Percentiles rank a stretch among this genome's conserved stretches.
Evolutionary conservation across 2,113 vertebrate genomes (phyloP).

Genomic region (Brienomyrus longianalis): DNA sequence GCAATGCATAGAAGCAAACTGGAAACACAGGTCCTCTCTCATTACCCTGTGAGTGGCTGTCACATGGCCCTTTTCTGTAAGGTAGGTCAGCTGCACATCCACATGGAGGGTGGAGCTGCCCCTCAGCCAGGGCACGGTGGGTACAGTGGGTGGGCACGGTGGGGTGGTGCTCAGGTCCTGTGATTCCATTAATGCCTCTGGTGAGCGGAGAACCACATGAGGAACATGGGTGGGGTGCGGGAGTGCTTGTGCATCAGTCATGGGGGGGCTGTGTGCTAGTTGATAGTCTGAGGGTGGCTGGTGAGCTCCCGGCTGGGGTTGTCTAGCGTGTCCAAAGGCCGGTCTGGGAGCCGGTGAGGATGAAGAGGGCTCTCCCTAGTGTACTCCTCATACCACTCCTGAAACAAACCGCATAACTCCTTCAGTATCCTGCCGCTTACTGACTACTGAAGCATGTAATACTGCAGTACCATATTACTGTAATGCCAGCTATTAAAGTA

Average conservation of each 20-base stretch:
- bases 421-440: background rate
- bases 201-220: background rate
- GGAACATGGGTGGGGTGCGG: background rate
- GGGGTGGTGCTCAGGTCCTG: background rate
- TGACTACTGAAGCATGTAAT: background rate
- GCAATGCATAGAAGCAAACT: background rate
- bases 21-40: background rate
- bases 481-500: background rate
- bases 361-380: conserved; percentile 65
- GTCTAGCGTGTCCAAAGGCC: conserved; percentile 44
- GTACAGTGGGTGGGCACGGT: no score
- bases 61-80: background rate
- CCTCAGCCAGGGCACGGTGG: background rate
- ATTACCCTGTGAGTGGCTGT: background rate
- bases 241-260: background rate
- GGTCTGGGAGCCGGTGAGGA: conserved; percentile 43
- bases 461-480: background rate
- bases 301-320: conserved; percentile 22
- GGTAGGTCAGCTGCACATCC: background rate
- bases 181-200: background rate
- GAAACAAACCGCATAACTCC: conserved; percentile 1
- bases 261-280: background rate
- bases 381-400: conserved; percentile 92
- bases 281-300: background rate
- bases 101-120: background rate